A percentile compares a stretch with the other conserved stretches of the same genome.
Evolutionary conservation across 2,113 vertebrate species (phyloP).

Genomic region (Mastomys coucha): DNA sequence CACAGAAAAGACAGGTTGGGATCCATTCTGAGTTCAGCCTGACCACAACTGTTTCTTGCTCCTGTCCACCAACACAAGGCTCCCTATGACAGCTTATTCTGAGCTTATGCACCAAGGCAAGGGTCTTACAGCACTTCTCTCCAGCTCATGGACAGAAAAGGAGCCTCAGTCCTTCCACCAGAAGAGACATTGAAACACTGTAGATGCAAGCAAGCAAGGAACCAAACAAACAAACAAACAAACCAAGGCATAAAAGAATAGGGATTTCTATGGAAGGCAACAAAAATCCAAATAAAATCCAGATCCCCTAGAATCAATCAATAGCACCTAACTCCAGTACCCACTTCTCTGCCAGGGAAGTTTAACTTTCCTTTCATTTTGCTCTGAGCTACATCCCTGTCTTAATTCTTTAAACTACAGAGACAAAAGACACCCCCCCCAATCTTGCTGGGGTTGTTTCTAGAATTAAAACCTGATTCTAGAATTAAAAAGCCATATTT

Average conservation of each 20-base stretch:
- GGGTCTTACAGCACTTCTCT: background rate
- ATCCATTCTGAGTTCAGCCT: background rate
- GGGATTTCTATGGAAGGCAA: background rate
- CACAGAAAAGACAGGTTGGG: background rate
- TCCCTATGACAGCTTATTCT: background rate
- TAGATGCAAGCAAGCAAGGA: background rate
- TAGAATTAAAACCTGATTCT: too few relatives aligned
- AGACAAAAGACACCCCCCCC: background rate
- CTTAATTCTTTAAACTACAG: background rate
- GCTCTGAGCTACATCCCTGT: background rate
- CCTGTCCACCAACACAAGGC: background rate
- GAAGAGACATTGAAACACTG: background rate
- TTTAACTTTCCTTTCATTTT: background rate
- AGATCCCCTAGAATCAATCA: background rate
- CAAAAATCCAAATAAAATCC: background rate
- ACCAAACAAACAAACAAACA: background rate
- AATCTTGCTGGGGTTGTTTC: background rate
- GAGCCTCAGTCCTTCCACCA: background rate
- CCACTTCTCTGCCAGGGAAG: background rate
- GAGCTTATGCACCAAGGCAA: background rate
- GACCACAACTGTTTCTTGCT: background rate
- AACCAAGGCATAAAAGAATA: background rate
- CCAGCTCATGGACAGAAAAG: background rate
- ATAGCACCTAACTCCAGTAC: background rate
- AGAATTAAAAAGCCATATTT: background rate